Percentiles rank a stretch among this genome's conserved stretches.
phyloP scores from a whole-genome alignment of 2,888 invertebrate species.

The Melipona beecheii region DNA sequence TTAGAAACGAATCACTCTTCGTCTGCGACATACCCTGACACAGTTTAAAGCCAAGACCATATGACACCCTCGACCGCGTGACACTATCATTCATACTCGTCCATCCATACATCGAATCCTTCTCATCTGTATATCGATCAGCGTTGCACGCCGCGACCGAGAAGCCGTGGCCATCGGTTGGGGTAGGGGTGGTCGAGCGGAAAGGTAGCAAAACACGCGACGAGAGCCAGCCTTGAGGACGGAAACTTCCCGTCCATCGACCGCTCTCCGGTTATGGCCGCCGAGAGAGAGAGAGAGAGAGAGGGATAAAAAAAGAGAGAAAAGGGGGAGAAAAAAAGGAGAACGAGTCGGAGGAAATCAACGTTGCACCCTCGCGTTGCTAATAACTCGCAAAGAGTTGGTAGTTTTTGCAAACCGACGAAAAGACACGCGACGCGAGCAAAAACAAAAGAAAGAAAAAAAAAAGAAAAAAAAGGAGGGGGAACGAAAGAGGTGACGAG shows the following conservation, averaged over 20 bases:
- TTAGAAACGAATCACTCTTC: constrained; percentile 54
- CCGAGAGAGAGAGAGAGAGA: too few relatives aligned
- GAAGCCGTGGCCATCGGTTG: constrained; percentile 12
- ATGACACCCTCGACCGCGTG: constrained; percentile 69
- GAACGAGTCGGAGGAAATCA: too few relatives aligned
- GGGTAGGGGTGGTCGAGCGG: constrained; percentile 46
- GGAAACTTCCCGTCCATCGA: constrained; percentile 12
- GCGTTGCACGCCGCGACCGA: constrained; percentile 53
- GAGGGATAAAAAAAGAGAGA: too few relatives aligned
- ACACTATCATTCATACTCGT: constrained; percentile 72
- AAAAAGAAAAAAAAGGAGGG: background rate
- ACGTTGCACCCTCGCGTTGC: too few relatives aligned
- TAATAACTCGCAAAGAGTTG: background rate
- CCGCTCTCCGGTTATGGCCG: background rate
- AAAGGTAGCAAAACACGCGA: constrained; percentile 48
- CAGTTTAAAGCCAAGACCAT: constrained; percentile 65
- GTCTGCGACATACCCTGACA: constrained; percentile 56
- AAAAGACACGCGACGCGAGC: background rate
- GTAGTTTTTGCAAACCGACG: background rate
- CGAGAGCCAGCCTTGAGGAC: background rate
- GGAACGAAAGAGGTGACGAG: constrained; percentile 29
- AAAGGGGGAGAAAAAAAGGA: too few relatives aligned
- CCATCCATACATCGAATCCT: constrained; percentile 66
- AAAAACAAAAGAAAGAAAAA: too few relatives aligned
- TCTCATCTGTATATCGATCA: constrained; percentile 65